Evolutionary conservation across 2,888 invertebrate species (phyloP).

Genomic region (Exephanes ischioxanthus): DNA sequence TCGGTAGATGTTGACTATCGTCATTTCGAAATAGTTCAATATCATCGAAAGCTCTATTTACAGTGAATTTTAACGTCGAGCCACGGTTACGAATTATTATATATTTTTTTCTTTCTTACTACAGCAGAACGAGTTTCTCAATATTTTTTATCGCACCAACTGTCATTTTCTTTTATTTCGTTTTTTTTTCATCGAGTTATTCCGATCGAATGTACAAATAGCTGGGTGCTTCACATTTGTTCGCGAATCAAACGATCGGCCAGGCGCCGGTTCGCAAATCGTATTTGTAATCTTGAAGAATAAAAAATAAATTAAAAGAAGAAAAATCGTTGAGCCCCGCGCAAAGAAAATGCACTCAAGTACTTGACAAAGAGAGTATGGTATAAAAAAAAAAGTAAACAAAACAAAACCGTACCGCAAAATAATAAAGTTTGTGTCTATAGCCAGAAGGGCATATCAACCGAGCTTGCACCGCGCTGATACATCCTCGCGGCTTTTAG

Average conservation of each 20-base stretch:
- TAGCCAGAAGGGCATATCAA: background rate
- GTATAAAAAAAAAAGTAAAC: background rate
- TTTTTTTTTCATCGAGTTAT: slow-evolving; percentile 23
- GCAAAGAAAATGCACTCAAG: slow-evolving; percentile 27
- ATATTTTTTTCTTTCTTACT: background rate
- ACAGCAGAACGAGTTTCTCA: background rate
- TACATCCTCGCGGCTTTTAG: slow-evolving; percentile 21
- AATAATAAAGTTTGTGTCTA: background rate
- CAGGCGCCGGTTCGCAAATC: slow-evolving; percentile 7
- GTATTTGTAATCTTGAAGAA: slow-evolving; percentile 6
- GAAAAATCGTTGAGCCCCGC: slow-evolving; percentile 25
- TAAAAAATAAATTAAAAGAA: background rate
- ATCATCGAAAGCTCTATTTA: slow-evolving; percentile 50
- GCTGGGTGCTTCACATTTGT: slow-evolving; percentile 32
- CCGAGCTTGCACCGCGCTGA: no score
- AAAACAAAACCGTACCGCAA: slow-evolving; percentile 2
- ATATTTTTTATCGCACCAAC: slow-evolving; percentile 18
- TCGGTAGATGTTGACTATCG: slow-evolving; percentile 41
- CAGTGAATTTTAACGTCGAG: slow-evolving; percentile 21
- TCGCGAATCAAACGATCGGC: slow-evolving; percentile 4
- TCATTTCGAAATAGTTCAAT: slow-evolving; percentile 33
- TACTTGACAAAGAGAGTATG: slow-evolving; percentile 18
- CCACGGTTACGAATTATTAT: slow-evolving; percentile 11
- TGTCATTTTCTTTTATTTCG: slow-evolving; percentile 16
- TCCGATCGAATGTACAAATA: slow-evolving; percentile 26